Evolutionary conservation across 2,888 invertebrate genomes (phyloP), one percentile per base, ranked within the genome.

Genomic region (Drosophila melanosoma): DNA sequence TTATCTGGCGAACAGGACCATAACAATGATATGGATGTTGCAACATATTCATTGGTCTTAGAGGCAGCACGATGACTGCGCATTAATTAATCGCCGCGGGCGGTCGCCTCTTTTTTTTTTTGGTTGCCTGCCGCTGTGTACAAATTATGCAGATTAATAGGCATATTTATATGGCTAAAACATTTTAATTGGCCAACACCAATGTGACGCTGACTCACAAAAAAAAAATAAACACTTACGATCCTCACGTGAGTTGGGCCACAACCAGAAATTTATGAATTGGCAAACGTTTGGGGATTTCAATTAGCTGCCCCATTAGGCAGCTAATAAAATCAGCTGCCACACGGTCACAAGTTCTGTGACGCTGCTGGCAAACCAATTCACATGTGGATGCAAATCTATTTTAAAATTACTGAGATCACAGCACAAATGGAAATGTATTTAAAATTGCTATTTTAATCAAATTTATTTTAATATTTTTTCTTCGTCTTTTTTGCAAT

Each of bases 71-170:
- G 23, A 45, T 72, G 76, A 65, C 68, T 48, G 56, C 40, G 29
- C 81, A 78, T 82, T 83, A 89, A 86, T 87, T 82, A 79, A 71
- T 48, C 78, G 36, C 48, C 7, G 73, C 86, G 86, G 88, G 89
- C 74, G 87, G 89, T 84, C 86, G 10, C 40, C 23, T 61, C 5
- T 11, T 59, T 3, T 23, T 42, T 42, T 51, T 33, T 59, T 36
- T 20, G 15, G 51, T n/a, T 29, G 49, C 26, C 11, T 11, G n/a
- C 45, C 23, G 20, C 26, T 42, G 68, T 3, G 68, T 66, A 69
- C 71, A 71, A 83, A 85, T 89, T 87, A 87, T 87, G 87, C 77
- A 85, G 79, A 89, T 87, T 81, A 87, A 79, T 79, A 78, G 75
- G 61, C 74, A 61, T 54, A 70, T 45, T 23, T 45, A 69, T 70